Percentiles rank a stretch among this genome's conserved stretches.
These are phyloP conservation scores for Okapia johnstoni DNA, from an alignment of 2,113 vertebrate genomes.

Conservation along the genomic window DNA sequence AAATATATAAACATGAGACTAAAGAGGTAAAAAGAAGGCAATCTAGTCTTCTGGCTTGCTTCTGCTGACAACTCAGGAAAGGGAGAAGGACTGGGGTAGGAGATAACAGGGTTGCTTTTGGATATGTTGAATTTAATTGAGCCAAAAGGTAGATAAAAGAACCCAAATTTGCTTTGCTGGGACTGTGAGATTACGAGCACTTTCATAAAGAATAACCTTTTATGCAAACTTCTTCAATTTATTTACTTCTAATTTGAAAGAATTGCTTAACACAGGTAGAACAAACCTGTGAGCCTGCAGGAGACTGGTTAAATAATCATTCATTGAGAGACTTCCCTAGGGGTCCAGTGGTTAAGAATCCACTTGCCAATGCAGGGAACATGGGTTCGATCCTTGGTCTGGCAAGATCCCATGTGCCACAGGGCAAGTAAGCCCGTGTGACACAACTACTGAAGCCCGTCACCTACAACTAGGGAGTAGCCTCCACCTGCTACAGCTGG, in stretches of 20 bases:
- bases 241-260: background rate
- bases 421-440: background rate
- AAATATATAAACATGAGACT: background rate
- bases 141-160: background rate
- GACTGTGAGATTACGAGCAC: background rate
- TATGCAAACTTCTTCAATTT: background rate
- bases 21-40: background rate
- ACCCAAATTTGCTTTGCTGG: background rate
- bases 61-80: background rate
- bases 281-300: background rate
- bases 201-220: background rate
- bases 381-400: background rate
- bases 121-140: background rate
- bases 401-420: background rate
- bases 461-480: background rate
- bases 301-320: background rate
- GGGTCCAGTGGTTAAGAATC: background rate
- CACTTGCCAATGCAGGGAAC: background rate
- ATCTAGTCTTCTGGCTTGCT: background rate
- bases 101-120: background rate
- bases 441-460: background rate
- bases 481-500: background rate
- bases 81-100: background rate
- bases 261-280: background rate
- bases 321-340: background rate